Base-by-base conservation (phyloP, 1,140 invertebrate genomes). In the Cyrtorhinus lividipennis region DNA sequence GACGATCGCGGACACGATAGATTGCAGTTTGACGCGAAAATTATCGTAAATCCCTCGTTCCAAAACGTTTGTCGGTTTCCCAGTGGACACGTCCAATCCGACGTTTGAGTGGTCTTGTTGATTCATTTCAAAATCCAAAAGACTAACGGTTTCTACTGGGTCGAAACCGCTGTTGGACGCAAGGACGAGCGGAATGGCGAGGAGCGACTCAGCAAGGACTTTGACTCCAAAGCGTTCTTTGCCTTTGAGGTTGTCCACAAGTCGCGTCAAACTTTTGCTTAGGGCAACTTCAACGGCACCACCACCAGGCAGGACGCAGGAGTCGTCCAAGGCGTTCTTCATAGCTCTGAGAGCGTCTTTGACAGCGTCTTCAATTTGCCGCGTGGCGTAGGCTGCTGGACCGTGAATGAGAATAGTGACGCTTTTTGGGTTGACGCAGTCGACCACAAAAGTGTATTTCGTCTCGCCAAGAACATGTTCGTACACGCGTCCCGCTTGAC, bases 361-460 rank as follows among this genome's bases (percentile, higher is more conserved):
- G 46, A 99, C 84, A 15, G 96, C 95, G 75, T 99, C 97, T 75
- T 98, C 98, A 65, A 97, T 89, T 76, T 99, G 96, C 10, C 81
- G 79, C 27, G 99, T 78, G 0, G 90, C 92, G 72, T 99, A 90
- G 72, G 95, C 95, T 72, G 95, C 98, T 5, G 95, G 95, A 10
- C 93, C 97, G 75, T 94, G 97, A 53, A 99, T 83, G 1, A 99
- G 77, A 69, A 99, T 88, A 0, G 97, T 99, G 0, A 99, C 97
- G 45, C 95, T 98, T 67, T 85, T 84, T 0, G 96, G 95, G 71
- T 94, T 86, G 72, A 94, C 92, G 73, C 95, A 95, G 23, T 98
- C 85, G 75, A 99, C 95, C 0, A 99, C 84, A 75, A 97, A 99
- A 0, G 95, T 99, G 71, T 84, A 99, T 70, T 98, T 99, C 24